phyloP scores from a whole-genome alignment of 2,888 invertebrate genomes.

The Drosophila pseudotakahashii region DNA sequence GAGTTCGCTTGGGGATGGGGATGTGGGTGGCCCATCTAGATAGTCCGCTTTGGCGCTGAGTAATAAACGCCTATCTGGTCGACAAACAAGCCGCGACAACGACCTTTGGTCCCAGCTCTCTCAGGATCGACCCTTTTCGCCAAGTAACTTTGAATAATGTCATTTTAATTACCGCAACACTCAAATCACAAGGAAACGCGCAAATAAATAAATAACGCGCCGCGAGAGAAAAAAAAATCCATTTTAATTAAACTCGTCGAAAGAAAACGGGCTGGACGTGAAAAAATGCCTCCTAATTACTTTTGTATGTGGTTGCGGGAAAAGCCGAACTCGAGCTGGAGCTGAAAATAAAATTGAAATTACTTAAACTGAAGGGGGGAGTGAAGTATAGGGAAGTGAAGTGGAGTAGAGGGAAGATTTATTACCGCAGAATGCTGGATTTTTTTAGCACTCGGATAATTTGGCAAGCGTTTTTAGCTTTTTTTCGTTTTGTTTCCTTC shows the following conservation, averaged over 20 bases:
- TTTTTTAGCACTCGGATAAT: slow-evolving; percentile 52
- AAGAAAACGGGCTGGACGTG: slow-evolving; percentile 38
- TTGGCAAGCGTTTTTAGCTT: slow-evolving; percentile 40
- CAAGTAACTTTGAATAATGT: slow-evolving; percentile 75
- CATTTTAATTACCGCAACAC: slow-evolving; percentile 77
- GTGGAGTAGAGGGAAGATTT: slow-evolving; percentile 59
- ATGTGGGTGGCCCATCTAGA: slow-evolving; percentile 47
- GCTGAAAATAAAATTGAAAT: slow-evolving; percentile 63
- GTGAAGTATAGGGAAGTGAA: slow-evolving; percentile 9
- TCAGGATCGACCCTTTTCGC: slow-evolving; percentile 50
- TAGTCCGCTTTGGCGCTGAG: slow-evolving; percentile 49
- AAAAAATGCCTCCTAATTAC: slow-evolving; percentile 68
- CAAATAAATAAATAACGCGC: slow-evolving; percentile 38
- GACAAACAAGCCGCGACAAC: slow-evolving; percentile 22
- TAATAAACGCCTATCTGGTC: slow-evolving; percentile 70
- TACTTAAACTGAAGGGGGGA: slow-evolving; percentile 42
- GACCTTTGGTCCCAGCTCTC: slow-evolving; percentile 33
- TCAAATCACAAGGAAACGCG: slow-evolving; percentile 34
- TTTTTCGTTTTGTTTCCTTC: neutral
- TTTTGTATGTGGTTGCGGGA: slow-evolving; percentile 49
- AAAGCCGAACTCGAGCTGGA: slow-evolving; percentile 22
- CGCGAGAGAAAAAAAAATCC: slow-evolving; percentile 45
- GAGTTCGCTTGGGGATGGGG: slow-evolving; percentile 35
- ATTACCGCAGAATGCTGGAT: slow-evolving; percentile 53
- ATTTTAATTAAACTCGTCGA: slow-evolving; percentile 61